phyloP scores from a whole-genome alignment of 2,888 invertebrate genomes.

The Nipponacmea schrenckii region DNA sequence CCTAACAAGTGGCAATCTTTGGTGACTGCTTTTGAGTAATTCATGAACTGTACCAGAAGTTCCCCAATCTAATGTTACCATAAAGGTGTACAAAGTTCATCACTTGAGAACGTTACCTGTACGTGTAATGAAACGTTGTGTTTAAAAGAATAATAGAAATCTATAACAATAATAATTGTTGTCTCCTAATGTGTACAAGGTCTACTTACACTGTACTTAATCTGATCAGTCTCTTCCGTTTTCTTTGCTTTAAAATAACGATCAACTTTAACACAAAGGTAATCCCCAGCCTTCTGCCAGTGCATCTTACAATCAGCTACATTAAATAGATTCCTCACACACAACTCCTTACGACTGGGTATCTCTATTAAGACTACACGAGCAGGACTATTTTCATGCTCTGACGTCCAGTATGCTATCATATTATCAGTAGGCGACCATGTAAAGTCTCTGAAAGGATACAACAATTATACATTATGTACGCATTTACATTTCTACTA shows the following conservation, averaged over 20 bases:
- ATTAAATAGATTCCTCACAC: slow-evolving; percentile 95
- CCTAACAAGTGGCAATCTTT: too few species aligned
- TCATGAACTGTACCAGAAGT: too few species aligned
- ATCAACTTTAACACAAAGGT: slow-evolving; percentile 95
- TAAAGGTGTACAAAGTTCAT: too few species aligned
- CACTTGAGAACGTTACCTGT: too few species aligned
- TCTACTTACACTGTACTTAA: slow-evolving; percentile 81
- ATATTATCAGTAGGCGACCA: slow-evolving; percentile 98
- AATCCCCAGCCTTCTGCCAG: slow-evolving; percentile 99
- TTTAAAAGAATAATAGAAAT: too few species aligned
- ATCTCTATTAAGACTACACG: slow-evolving; percentile 92
- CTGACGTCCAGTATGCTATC: slow-evolving; percentile 98
- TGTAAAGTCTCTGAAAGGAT: slow-evolving; percentile 82
- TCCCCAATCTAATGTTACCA: too few species aligned
- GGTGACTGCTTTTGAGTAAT: too few species aligned
- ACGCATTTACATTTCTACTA: too few species aligned
- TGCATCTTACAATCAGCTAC: slow-evolving; percentile 98
- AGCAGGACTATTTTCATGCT: slow-evolving; percentile 91
- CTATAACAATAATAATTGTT: too few species aligned
- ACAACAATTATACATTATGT: background rate
- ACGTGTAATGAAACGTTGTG: too few species aligned
- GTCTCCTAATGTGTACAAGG: too few species aligned
- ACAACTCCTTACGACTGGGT: slow-evolving; percentile 74
- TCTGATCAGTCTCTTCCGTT: slow-evolving; percentile 82
- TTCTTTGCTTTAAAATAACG: slow-evolving; percentile 90